Percentiles rank a stretch among this genome's conserved stretches.
Conservation (phyloP, 2,113 vertebrate genomes). For the Mus musculus region DNA sequence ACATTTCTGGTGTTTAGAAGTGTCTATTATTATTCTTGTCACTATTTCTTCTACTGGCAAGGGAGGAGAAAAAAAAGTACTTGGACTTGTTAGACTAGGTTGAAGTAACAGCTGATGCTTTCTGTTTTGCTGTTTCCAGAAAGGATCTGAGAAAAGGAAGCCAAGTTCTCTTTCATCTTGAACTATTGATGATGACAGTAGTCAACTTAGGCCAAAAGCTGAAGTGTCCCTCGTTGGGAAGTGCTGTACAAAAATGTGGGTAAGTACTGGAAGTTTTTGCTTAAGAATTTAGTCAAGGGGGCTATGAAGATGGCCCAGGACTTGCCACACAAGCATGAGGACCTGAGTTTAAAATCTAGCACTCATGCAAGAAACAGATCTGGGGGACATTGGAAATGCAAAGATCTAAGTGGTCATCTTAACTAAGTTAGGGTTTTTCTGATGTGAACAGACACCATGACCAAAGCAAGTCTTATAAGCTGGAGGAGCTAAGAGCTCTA, state of each 20-base stretch:
- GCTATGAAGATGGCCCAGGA: no score
- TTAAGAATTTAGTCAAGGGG: conserved; percentile 34
- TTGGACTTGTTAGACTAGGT: conserved; percentile 35
- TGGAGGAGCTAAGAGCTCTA: no score
- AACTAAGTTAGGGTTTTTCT: no score
- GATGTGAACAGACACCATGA: no score
- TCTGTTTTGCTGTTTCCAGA: conserved; percentile 34
- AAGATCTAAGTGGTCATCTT: neutral
- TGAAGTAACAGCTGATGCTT: neutral
- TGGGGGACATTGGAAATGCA: no score
- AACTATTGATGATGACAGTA: neutral
- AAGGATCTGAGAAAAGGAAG: neutral
- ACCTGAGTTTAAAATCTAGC: neutral
- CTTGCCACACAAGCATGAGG: neutral
- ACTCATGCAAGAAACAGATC: neutral
- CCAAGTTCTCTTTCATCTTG: conserved; percentile 18
- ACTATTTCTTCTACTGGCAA: conserved; percentile 35
- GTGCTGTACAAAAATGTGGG: neutral
- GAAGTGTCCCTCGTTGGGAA: neutral
- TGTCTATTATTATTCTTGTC: conserved; percentile 46
- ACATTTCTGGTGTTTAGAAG: neutral
- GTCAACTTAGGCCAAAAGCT: conserved; percentile 6
- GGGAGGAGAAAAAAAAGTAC: neutral
- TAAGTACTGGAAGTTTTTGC: neutral
- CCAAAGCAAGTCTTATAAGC: no score